Evolutionary conservation across 2,888 invertebrate species (phyloP), one percentile per base, ranked within the genome.

Genomic region (Laspeyria flexula): DNA sequence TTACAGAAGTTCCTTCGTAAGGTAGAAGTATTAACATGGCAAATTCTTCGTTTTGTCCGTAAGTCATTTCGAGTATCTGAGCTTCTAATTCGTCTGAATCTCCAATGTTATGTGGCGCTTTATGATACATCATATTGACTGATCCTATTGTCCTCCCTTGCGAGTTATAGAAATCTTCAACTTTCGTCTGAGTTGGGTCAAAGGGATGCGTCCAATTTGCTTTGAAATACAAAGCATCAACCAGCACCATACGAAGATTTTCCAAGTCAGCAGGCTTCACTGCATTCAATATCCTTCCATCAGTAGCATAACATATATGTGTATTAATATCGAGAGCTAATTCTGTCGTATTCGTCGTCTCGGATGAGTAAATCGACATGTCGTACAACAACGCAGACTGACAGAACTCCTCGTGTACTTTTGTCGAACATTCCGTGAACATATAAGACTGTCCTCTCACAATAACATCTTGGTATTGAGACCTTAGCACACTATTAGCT

Each of bases 91-190:
- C 85, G 1, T 86, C 83, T 0, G 94, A 86, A 46, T 93, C 89
- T 1, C 90, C 89, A 37, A 93, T 93, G 1, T 93, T 90, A 61
- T 94, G 95, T 5, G 93, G 83, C 0, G 93, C 94, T 66, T 93
- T 92, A 55, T 94, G 94, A 52, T 93, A 93, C 96, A 97, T 97
- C 96, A 97, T 96, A 48, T 95, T 93, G 0, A 96, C 95, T 27
- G 92, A 77, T 3, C 94, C 94, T 18, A 93, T 81, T 0, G 83
- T 73, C 48, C 85, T 87, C 3, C 93, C 94, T 60, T 93, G 88
- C 4, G 93, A 94, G 69, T 95, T 92, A 61, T 93, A 94, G 71
- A 96, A 96, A 0, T 87, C 70, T 65, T 94, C 93, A 9, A 75
- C 68, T 31, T 77, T 90, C 0, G 96, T 96, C 9, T 89, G 85